Evolutionary conservation across 2,888 invertebrate species (phyloP).

Genomic region (Plutella xylostella): DNA sequence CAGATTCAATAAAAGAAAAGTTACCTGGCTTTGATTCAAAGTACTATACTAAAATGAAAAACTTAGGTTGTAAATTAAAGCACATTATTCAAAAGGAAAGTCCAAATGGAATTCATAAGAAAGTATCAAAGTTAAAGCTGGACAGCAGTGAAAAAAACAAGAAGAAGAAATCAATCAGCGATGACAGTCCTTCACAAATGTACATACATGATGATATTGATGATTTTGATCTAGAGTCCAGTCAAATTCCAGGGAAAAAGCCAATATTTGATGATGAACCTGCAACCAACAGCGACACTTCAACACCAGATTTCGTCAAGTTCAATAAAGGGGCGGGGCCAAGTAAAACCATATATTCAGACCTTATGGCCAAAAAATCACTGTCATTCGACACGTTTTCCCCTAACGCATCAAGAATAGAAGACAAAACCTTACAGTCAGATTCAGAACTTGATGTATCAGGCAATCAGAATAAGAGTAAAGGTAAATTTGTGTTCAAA

Average conservation of each 20-base stretch:
- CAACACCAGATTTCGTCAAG: constrained; percentile 36
- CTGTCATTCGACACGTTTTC: constrained; percentile 38
- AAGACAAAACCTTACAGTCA: constrained; percentile 29
- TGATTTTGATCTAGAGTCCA: constrained; percentile 34
- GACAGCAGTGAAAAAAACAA: not conserved
- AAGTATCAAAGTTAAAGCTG: not conserved
- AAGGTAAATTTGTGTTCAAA: constrained; percentile 57
- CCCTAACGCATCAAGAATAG: constrained; percentile 25
- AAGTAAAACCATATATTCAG: constrained; percentile 36
- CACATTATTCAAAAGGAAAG: constrained; percentile 46
- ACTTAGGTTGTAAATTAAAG: constrained; percentile 70
- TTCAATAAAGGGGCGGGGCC: constrained; percentile 23
- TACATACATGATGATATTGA: constrained; percentile 28
- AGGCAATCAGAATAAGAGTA: constrained; percentile 34
- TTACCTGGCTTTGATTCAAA: constrained; percentile 71
- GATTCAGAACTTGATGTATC: constrained; percentile 26
- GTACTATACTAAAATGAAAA: constrained; percentile 68
- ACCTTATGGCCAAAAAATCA: constrained; percentile 34
- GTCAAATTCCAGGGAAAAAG: constrained; percentile 14
- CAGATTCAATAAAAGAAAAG: constrained; percentile 68
- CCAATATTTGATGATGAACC: not conserved
- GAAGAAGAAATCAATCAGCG: not conserved
- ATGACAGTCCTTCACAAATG: not conserved
- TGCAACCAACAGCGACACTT: constrained; percentile 23
- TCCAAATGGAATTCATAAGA: constrained; percentile 21